Percentiles rank a stretch among this genome's conserved stretches.
These are phyloP conservation scores for Lysandra bellargus DNA, from an alignment of 2,888 invertebrate genomes.

Conservation along the genomic window DNA sequence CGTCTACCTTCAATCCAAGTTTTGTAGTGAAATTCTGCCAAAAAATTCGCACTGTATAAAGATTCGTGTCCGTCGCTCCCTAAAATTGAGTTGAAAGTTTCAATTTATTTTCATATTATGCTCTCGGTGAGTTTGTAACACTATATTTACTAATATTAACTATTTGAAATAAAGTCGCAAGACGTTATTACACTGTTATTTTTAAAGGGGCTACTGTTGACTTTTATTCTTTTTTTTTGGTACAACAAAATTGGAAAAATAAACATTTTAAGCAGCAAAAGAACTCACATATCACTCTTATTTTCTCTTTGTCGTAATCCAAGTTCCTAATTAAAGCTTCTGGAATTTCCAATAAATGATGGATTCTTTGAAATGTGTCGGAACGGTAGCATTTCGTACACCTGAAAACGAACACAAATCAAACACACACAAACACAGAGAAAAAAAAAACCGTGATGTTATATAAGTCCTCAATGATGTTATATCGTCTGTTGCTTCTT, in stretches of 20 bases:
- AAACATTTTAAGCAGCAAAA: not conserved
- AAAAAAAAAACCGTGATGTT: not conserved
- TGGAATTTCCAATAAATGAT: constrained; percentile 79
- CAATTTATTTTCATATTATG: not conserved
- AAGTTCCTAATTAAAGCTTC: constrained; percentile 62
- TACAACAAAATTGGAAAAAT: not conserved
- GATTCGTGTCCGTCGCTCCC: constrained; percentile 83
- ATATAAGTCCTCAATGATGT: no score
- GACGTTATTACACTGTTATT: no score
- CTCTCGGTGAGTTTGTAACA: no score
- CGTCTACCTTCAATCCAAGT: constrained; percentile 57
- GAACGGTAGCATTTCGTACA: constrained; percentile 82
- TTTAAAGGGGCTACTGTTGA: no score
- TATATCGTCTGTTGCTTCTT: no score
- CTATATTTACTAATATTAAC: no score
- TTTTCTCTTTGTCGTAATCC: constrained; percentile 51
- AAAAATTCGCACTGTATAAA: constrained; percentile 68
- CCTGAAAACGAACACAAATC: constrained; percentile 52
- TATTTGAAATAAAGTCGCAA: no score
- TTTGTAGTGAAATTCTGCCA: constrained; percentile 60
- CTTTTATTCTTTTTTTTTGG: no score
- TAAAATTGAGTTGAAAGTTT: constrained; percentile 48
- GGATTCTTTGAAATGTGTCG: constrained; percentile 80
- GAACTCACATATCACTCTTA: constrained; percentile 79
- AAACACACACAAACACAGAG: not conserved